These are phyloP conservation scores for Upupa epops DNA, from an alignment of 2,113 vertebrate species.

Conservation along the genomic window DNA sequence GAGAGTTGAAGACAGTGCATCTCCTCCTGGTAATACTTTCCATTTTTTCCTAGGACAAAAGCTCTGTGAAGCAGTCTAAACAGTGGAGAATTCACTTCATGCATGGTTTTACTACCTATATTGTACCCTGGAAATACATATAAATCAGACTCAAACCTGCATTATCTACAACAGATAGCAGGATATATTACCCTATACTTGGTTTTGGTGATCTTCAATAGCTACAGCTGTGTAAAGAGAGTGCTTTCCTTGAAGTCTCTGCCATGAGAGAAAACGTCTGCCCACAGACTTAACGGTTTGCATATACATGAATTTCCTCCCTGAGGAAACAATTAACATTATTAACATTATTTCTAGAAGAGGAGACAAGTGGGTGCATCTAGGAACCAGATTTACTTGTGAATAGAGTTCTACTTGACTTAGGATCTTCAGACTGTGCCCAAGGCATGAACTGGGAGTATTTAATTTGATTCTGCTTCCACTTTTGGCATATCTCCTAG, in stretches of 20 bases:
- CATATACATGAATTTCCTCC: background rate
- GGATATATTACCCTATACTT: background rate
- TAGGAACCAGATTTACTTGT: background rate
- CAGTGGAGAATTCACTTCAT: background rate
- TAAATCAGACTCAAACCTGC: background rate
- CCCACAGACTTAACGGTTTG: background rate
- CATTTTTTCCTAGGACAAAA: background rate
- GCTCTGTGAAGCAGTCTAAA: background rate
- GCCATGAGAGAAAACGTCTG: background rate
- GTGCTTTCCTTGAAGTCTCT: background rate
- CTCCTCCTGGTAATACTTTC: background rate
- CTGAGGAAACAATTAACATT: slow-evolving; percentile 14
- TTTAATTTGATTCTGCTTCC: background rate
- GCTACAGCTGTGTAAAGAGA: background rate
- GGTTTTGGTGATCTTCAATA: background rate
- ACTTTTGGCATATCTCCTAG: background rate
- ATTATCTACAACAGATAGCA: background rate
- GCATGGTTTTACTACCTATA: background rate
- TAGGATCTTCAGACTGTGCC: background rate
- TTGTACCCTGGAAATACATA: background rate
- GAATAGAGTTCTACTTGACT: background rate
- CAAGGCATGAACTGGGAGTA: background rate
- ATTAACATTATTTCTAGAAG: background rate
- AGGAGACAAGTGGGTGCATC: background rate
- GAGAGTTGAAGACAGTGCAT: background rate